Conservation (phyloP, 2,888 invertebrate species). For the Campaea margaritaria region DNA sequence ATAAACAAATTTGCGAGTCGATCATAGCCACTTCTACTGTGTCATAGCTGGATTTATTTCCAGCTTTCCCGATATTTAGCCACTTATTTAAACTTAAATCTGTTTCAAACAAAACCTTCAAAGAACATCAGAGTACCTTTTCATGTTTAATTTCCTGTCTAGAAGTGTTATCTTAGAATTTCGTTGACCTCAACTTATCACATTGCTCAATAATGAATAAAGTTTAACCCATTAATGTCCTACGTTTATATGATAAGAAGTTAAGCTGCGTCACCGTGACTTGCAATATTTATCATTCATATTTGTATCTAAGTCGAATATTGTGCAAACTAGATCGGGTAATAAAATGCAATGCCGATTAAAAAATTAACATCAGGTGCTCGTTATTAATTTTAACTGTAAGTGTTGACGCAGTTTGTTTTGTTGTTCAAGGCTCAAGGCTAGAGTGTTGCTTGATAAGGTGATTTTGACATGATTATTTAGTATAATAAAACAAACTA, state of each 20-base stretch:
- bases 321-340: not conserved
- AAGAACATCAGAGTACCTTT: not conserved
- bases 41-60: too few relatives aligned
- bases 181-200: not conserved
- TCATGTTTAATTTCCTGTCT: not conserved
- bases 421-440: not conserved
- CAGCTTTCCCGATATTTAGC: too few relatives aligned
- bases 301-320: not conserved
- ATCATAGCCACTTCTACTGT: too few relatives aligned
- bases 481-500: too few relatives aligned
- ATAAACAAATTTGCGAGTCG: too few relatives aligned
- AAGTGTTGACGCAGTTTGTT: too few relatives aligned
- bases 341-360: not conserved
- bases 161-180: not conserved
- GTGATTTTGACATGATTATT: too few relatives aligned
- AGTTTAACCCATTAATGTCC: not conserved
- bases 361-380: not conserved
- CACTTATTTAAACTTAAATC: too few relatives aligned
- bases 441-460: too few relatives aligned
- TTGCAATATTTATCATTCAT: constrained; percentile 10
- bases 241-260: not conserved
- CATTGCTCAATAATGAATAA: not conserved
- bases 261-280: constrained; percentile 11
- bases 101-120: too few relatives aligned
- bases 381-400: too few relatives aligned